Base-by-base conservation (phyloP, 2,797 vertebrate genomes). In the Zalophus californianus region DNA sequence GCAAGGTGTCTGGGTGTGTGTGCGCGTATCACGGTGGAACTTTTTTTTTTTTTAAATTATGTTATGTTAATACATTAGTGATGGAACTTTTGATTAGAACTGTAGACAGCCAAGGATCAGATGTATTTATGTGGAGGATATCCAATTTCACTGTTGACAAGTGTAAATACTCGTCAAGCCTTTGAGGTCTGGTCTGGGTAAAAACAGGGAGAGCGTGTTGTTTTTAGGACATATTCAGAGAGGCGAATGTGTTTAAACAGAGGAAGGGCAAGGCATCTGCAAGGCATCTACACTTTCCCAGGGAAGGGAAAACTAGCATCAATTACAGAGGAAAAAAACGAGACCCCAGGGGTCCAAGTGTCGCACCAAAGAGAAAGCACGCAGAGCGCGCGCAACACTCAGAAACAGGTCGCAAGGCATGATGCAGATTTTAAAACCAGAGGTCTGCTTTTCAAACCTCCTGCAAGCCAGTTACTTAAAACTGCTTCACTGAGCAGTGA, bases 311-410 rank as follows among this genome's bases (percentile, higher is more conserved):
- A 38, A 18, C 15, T 0, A 1, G 38, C 32, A 23, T 2, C n/a
- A 54, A 6, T 2, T 50, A 23, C 1, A 12, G 50, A n/a, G 79
- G 68, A 29, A 44, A 35, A 11, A 4, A 11, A 5, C 0, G 2
- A 21, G 50, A 12, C 2, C 11, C 15, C 18, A 0, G 4, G 16
- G 16, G 44, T 0, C 4, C 10, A 12, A 25, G 80, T 3, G 27
- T 1, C 2, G 21, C 1, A 32, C 8, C 9, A 9, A 15, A 72
- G 15, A 83, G 73, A 80, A 9, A 7, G 50, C 16, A 2, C 1
- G 27, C 15, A 3, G 48, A 5, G 35, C 1, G 23, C 68, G 6
- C 0, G 0, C n/a, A 7, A 4, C 1, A 13, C 7, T 64, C 3
- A 10, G 20, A 0, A 16, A 38, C 2, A 32, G 10, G 15, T 6